These are phyloP conservation scores for Drymonia ruficornis DNA, from an alignment of 2,888 invertebrate species.

Conservation along the genomic window DNA sequence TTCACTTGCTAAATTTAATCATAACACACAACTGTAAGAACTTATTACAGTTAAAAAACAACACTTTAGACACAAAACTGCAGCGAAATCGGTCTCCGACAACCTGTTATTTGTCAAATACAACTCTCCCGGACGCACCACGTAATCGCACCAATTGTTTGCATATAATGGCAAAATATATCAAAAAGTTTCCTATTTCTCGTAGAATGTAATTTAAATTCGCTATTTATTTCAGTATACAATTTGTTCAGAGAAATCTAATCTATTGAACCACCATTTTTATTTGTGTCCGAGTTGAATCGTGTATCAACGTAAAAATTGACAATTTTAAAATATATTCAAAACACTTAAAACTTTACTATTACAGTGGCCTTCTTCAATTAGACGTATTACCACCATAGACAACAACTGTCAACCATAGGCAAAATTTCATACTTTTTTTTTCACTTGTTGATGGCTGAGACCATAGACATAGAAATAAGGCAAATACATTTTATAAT, in stretches of 20 bases:
- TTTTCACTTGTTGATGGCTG: background rate
- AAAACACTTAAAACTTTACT: slow-evolving; percentile 17
- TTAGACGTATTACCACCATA: slow-evolving; percentile 53
- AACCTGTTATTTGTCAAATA: slow-evolving; percentile 83
- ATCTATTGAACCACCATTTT: slow-evolving; percentile 81
- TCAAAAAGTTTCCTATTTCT: slow-evolving; percentile 52
- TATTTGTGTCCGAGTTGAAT: slow-evolving; percentile 79
- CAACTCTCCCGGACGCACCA: slow-evolving; percentile 69
- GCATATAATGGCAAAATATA: slow-evolving; percentile 46
- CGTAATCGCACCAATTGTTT: slow-evolving; percentile 61
- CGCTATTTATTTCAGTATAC: slow-evolving; percentile 56
- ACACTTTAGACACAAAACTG: slow-evolving; percentile 68
- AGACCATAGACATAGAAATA: no score
- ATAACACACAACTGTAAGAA: slow-evolving; percentile 36
- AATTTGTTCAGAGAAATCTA: slow-evolving; percentile 67
- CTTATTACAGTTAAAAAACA: slow-evolving; percentile 57
- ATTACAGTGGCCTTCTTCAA: slow-evolving; percentile 26
- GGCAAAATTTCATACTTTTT: slow-evolving; percentile 18
- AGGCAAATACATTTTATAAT: no score
- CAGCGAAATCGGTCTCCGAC: slow-evolving; percentile 80
- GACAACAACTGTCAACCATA: slow-evolving; percentile 41
- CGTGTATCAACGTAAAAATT: slow-evolving; percentile 53
- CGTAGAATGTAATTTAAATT: slow-evolving; percentile 41
- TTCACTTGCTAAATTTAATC: slow-evolving; percentile 24
- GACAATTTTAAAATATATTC: slow-evolving; percentile 33